Evolutionary conservation across 2,113 vertebrate species (phyloP).

Genomic region (Myodes glareolus): DNA sequence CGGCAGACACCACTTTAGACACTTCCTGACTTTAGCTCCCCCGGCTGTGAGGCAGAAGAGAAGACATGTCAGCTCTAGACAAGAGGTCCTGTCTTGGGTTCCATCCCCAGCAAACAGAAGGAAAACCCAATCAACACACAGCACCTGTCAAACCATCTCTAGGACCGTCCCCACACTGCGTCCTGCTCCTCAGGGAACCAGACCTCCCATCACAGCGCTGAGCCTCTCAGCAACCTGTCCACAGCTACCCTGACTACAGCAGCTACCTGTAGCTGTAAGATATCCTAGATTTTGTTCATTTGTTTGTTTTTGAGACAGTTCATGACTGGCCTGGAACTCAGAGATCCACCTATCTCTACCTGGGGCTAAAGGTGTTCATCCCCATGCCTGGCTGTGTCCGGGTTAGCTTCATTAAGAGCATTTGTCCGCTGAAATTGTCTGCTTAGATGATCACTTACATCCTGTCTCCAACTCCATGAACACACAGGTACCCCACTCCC

Average conservation of each 20-base stretch:
- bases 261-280: too few species aligned
- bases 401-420: neutral
- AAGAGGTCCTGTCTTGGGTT: neutral
- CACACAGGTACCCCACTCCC: neutral
- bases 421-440: neutral
- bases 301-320: neutral
- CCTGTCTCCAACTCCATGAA: neutral
- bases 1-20: neutral
- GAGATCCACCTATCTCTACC: neutral
- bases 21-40: neutral
- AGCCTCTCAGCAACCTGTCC: neutral
- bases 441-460: neutral
- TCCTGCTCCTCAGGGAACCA: neutral
- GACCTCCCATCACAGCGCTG: neutral
- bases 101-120: neutral
- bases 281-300: neutral
- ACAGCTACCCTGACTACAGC: neutral
- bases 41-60: neutral
- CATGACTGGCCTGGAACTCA: neutral
- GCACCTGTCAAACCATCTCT: too few species aligned
- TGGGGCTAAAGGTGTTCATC: neutral
- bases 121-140: neutral
- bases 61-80: accelerated
- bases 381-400: neutral
- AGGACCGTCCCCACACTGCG: too few species aligned